A percentile compares a stretch with the other conserved stretches of the same genome.
These are phyloP conservation scores for Paedocypris micromegethes DNA, from an alignment of 2,797 vertebrate genomes.

Conservation along the genomic window DNA sequence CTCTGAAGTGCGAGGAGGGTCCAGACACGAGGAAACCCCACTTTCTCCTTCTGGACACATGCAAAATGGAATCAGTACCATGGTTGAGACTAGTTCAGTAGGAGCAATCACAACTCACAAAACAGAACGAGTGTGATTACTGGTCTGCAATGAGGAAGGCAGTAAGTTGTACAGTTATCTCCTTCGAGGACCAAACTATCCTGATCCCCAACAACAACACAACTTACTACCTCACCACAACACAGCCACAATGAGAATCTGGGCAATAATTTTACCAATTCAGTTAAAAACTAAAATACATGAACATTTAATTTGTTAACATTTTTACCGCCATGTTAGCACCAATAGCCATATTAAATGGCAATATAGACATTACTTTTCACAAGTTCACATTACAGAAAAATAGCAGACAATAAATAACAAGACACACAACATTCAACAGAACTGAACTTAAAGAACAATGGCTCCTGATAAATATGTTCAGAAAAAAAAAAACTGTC, in stretches of 20 bases:
- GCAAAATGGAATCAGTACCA: conserved; percentile 25
- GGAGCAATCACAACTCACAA: conserved; percentile 5
- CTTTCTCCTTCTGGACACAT: conserved; percentile 57
- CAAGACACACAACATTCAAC: no score
- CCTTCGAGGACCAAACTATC: conserved; percentile 78
- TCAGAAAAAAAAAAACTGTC: no score
- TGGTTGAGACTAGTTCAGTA: neutral
- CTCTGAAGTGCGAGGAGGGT: conserved; percentile 74
- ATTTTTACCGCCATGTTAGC: no score
- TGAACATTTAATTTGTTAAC: no score
- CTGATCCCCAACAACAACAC: conserved; percentile 92
- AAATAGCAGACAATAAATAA: no score
- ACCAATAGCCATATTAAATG: no score
- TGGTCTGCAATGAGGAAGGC: conserved; percentile 75
- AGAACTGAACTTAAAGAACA: no score
- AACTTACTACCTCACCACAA: conserved; percentile 95
- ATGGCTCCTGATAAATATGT: no score
- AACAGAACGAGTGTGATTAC: conserved; percentile 24
- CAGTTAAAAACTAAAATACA: no score
- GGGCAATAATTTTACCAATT: no score
- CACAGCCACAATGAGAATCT: conserved; percentile 48
- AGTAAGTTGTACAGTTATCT: conserved; percentile 98
- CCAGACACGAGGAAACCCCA: conserved; percentile 66
- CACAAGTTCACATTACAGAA: no score
- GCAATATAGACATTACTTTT: no score